phyloP scores from a whole-genome alignment of 2,113 vertebrate species.

The Protobothrops flavoviridis region DNA sequence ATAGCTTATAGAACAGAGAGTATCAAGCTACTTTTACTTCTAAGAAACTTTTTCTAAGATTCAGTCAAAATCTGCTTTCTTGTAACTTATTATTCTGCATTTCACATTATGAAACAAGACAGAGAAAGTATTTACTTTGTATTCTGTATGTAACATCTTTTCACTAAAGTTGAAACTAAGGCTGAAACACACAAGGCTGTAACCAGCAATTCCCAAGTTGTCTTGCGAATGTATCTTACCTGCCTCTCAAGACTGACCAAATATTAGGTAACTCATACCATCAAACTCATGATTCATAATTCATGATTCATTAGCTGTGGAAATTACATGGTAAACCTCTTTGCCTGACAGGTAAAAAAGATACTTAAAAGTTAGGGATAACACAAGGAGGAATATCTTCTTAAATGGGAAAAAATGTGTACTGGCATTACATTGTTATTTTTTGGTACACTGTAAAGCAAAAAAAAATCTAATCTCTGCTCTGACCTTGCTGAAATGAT shows the following conservation, averaged over 20 bases:
- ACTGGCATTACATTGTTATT: neutral
- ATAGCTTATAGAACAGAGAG: neutral
- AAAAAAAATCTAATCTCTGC: neutral
- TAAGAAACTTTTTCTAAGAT: neutral
- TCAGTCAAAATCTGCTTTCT: neutral
- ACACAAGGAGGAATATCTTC: neutral
- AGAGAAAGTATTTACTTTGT: neutral
- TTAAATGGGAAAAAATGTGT: neutral
- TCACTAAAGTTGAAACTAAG: neutral
- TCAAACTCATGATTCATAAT: neutral
- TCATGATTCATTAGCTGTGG: neutral
- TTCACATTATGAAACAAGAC: neutral
- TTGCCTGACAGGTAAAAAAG: neutral
- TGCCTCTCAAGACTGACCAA: neutral
- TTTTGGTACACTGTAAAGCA: neutral
- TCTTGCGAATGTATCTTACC: neutral
- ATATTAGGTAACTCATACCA: neutral
- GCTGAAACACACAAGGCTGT: neutral
- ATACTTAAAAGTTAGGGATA: neutral
- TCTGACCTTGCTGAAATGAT: neutral
- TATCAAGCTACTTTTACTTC: neutral
- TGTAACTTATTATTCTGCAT: neutral
- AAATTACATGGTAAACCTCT: neutral
- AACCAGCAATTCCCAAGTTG: neutral
- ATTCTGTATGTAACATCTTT: neutral